Conservation (phyloP, 1,140 invertebrate species). For the Sycophila sp. region DNA sequence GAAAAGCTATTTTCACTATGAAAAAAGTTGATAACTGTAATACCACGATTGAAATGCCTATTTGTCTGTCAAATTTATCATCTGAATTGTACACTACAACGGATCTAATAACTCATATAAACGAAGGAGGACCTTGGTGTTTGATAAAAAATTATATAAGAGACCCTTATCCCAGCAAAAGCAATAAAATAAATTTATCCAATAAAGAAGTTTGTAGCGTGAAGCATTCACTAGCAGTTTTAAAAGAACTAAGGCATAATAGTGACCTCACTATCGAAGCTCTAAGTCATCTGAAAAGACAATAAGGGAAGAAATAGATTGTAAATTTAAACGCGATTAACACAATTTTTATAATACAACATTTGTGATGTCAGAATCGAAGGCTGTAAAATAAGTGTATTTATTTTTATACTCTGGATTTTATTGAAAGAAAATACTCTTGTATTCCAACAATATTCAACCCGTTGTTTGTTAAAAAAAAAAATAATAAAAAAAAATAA, state of each 20-base stretch:
- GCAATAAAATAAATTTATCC: slow-evolving; percentile 26
- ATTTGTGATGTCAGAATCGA: too few relatives aligned
- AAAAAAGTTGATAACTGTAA: slow-evolving; percentile 48
- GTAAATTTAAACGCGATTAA: too few relatives aligned
- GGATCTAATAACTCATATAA: slow-evolving; percentile 52
- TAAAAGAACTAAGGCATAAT: slow-evolving; percentile 45
- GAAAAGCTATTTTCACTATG: slow-evolving; percentile 45
- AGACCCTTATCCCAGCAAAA: slow-evolving; percentile 37
- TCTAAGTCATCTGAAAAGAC: too few relatives aligned
- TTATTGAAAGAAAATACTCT: too few relatives aligned
- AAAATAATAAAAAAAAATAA: too few relatives aligned
- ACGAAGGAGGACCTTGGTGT: slow-evolving; percentile 51
- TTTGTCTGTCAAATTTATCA: slow-evolving; percentile 38
- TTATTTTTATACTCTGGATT: too few relatives aligned
- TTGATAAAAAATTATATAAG: slow-evolving; percentile 53
- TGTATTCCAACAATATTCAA: too few relatives aligned
- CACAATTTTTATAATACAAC: too few relatives aligned
- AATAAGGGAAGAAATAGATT: too few relatives aligned
- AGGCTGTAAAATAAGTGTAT: too few relatives aligned
- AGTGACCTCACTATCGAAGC: too few relatives aligned
- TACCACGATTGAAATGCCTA: slow-evolving; percentile 45
- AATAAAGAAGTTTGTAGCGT: slow-evolving; percentile 52
- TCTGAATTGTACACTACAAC: slow-evolving; percentile 35
- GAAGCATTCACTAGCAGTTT: slow-evolving; percentile 48
- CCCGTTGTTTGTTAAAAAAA: too few relatives aligned